Conservation (phyloP, 35 echinoderm and acorn worm genomes). For the Apostichopus japonicus region DNA sequence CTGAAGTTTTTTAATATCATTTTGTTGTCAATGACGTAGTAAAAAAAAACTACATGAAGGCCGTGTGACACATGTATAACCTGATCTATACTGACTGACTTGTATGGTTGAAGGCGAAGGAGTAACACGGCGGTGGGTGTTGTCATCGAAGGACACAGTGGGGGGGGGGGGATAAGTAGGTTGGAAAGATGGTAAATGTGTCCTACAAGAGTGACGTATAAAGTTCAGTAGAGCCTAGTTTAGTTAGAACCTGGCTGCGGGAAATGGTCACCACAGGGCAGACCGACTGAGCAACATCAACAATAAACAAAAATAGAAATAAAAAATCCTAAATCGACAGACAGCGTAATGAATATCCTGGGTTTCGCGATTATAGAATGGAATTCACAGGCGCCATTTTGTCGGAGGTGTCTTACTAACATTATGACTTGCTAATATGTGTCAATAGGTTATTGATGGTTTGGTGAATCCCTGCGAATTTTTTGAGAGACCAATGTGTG, state of each 20-base stretch:
- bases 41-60: too few relatives aligned
- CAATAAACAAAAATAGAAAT: not conserved
- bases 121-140: too few relatives aligned
- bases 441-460: not conserved
- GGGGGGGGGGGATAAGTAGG: not conserved
- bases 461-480: not conserved
- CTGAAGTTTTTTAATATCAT: not conserved
- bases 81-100: not conserved
- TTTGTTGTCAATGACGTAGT: not conserved
- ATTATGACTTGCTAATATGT: not conserved
- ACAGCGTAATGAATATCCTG: not conserved
- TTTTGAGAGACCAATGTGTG: too few relatives aligned
- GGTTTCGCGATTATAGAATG: not conserved
- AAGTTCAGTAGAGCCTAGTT: not conserved
- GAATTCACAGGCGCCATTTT: not conserved
- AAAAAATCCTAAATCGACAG: too few relatives aligned
- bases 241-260: not conserved
- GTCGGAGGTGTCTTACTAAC: constrained; percentile 18
- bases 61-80: too few relatives aligned
- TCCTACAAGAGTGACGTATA: not conserved
- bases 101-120: too few relatives aligned
- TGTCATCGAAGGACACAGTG: too few relatives aligned
- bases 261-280: not conserved
- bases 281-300: not conserved
- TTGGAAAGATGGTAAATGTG: not conserved